Percentiles rank a stretch among this genome's conserved stretches.
These are phyloP conservation scores for Polyodon spathula DNA, from an alignment of 2,113 vertebrate species.

Conservation along the genomic window DNA sequence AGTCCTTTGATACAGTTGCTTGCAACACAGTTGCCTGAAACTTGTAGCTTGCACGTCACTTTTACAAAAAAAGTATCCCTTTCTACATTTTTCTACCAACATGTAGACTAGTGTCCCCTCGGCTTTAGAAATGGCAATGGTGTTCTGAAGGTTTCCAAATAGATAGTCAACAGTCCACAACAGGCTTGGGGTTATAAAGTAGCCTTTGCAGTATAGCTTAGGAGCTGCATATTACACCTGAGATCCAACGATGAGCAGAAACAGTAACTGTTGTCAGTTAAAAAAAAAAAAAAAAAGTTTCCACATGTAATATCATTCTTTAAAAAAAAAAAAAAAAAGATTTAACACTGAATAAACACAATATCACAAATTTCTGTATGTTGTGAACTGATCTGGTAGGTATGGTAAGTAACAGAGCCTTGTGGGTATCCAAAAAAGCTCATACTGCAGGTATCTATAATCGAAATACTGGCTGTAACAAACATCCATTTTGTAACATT, in stretches of 20 bases:
- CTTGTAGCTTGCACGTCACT: too few relatives aligned
- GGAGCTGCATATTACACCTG: slow-evolving; percentile 66
- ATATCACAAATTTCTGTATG: too few relatives aligned
- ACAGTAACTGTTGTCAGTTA: slow-evolving; percentile 19
- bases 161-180: slow-evolving; percentile 39
- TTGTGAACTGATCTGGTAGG: too few relatives aligned
- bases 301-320: neutral
- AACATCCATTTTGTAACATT: neutral
- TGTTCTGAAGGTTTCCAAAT: slow-evolving; percentile 40
- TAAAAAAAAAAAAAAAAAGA: too few relatives aligned
- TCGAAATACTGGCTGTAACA: neutral
- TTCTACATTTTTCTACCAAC: too few relatives aligned
- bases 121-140: slow-evolving; percentile 50
- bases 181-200: slow-evolving; percentile 24
- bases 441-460: slow-evolving; percentile 26
- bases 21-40: too few relatives aligned
- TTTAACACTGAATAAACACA: too few relatives aligned
- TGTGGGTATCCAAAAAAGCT: slow-evolving; percentile 20
- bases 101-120: too few relatives aligned
- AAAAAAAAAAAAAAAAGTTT: slow-evolving; percentile 15
- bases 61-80: too few relatives aligned
- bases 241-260: slow-evolving; percentile 48
- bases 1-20: too few relatives aligned
- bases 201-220: slow-evolving; percentile 40
- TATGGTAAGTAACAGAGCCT: neutral